Conservation (phyloP, 2,797 vertebrate genomes). For the Cossypha caffra region DNA sequence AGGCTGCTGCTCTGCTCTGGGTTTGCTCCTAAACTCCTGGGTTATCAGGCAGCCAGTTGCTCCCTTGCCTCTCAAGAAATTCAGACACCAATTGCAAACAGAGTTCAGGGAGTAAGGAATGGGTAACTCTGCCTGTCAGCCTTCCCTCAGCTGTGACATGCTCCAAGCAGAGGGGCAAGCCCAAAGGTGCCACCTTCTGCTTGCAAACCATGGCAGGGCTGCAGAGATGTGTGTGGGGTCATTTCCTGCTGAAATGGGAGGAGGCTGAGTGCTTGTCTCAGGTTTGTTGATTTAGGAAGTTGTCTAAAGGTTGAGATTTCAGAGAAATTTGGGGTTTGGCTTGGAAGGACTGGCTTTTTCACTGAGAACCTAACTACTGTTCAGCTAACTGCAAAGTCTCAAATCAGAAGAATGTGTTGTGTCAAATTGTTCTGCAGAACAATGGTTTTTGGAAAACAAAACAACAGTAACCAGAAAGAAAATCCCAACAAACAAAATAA, state of each 20-base stretch:
- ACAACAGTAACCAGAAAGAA: background rate
- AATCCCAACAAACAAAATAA: conserved; percentile 42
- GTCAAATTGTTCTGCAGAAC: conserved; percentile 6
- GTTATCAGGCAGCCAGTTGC: background rate
- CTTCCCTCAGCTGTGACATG: background rate
- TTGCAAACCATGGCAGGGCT: background rate
- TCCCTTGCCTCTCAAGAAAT: fast-evolving
- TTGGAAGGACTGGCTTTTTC: background rate
- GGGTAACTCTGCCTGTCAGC: too few species aligned
- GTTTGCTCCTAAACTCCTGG: background rate
- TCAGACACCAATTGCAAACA: background rate
- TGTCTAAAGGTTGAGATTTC: background rate
- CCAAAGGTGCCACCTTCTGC: background rate
- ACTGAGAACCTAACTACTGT: background rate
- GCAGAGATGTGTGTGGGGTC: background rate
- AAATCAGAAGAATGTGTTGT: background rate
- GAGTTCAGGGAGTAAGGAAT: background rate
- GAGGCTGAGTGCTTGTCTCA: background rate
- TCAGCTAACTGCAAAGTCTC: background rate
- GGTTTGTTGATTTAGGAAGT: background rate
- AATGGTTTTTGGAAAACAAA: conserved; percentile 36
- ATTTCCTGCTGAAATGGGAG: background rate
- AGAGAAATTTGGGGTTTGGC: background rate
- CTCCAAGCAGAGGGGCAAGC: background rate
- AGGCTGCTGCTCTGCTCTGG: background rate